phyloP scores from a whole-genome alignment of 2,888 invertebrate species.

The Bombyx huttoni region DNA sequence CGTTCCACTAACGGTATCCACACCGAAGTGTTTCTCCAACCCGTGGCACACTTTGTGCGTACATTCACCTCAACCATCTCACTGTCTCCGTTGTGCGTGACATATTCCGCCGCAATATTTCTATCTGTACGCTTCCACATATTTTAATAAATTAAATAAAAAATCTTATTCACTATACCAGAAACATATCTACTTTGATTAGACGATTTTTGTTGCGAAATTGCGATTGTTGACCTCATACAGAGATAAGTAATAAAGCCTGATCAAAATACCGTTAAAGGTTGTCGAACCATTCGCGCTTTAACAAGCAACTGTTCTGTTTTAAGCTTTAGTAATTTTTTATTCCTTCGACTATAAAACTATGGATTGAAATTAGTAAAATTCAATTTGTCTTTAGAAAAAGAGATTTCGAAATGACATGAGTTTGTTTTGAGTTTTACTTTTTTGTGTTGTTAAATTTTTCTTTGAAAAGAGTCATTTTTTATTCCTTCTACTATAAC shows the following conservation, averaged over 20 bases:
- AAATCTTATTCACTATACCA: neutral
- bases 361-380: no score
- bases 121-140: neutral
- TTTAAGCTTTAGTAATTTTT: constrained; percentile 11
- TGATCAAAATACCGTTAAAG: constrained; percentile 57
- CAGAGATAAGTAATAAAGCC: constrained; percentile 34
- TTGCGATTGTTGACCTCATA: constrained; percentile 9
- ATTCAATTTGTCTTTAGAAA: no score
- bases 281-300: constrained; percentile 41
- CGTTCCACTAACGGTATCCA: constrained; percentile 69
- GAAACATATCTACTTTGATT: neutral
- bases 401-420: no score
- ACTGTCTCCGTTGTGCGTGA: constrained; percentile 25
- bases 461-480: no score
- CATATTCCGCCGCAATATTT: neutral
- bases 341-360: constrained; percentile 9
- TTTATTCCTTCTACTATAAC: constrained; percentile 11
- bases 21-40: constrained; percentile 66
- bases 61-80: constrained; percentile 66
- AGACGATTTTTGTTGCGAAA: constrained; percentile 3
- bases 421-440: no score
- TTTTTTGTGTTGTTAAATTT: no score
- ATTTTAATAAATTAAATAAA: neutral
- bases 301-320: constrained; percentile 26
- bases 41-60: constrained; percentile 69